Conservation (phyloP, 2,113 vertebrate genomes). For the Sylvietta virens region DNA sequence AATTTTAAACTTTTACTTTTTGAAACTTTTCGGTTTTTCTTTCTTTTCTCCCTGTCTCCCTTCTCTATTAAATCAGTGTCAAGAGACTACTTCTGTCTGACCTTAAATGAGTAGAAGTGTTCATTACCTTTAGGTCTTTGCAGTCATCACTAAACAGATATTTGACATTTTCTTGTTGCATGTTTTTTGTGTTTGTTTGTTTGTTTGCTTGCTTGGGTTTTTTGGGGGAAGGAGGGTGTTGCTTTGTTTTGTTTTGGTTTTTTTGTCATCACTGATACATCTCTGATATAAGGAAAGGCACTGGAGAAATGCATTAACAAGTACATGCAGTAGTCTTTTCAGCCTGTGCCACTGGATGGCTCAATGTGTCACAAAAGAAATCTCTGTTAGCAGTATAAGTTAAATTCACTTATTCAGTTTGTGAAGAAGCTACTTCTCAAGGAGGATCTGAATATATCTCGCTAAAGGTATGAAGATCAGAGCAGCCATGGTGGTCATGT, state of each 20-base stretch:
- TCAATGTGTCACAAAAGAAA: constrained; percentile 37
- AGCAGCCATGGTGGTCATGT: background rate
- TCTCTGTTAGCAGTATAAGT: background rate
- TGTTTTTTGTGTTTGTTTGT: background rate
- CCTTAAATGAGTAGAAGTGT: background rate
- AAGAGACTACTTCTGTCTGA: background rate
- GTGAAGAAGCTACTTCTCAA: background rate
- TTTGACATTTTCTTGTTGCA: background rate
- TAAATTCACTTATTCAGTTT: background rate
- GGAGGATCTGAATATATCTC: background rate
- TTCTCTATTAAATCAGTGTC: background rate
- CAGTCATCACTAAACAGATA: background rate
- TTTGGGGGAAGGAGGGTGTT: rapidly evolving
- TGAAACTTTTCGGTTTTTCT: background rate
- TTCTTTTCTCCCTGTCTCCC: background rate
- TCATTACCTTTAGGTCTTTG: background rate
- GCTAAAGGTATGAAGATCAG: background rate
- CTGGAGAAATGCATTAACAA: background rate
- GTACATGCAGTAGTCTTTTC: constrained; percentile 9
- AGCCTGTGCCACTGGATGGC: constrained; percentile 53
- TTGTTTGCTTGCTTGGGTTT: background rate
- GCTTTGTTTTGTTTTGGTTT: background rate
- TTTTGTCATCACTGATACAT: background rate
- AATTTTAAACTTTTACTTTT: background rate
- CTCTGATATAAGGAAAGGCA: background rate